A percentile compares a stretch with the other conserved stretches of the same genome.
These are phyloP conservation scores for Sitophilus oryzae DNA, from an alignment of 1,140 invertebrate genomes.

Conservation along the genomic window DNA sequence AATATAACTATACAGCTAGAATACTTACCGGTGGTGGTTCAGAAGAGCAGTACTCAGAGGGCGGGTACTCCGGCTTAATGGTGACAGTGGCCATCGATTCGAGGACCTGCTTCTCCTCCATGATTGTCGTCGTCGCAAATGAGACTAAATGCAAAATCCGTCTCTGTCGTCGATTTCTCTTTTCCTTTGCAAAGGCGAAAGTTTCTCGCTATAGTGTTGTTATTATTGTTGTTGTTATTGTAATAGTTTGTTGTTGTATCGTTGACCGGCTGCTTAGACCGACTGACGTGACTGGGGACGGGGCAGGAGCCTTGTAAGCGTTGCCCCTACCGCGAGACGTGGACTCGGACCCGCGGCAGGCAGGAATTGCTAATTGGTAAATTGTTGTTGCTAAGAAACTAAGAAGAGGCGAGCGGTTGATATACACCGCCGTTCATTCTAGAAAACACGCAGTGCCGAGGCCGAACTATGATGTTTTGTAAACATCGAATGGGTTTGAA, in stretches of 20 bases:
- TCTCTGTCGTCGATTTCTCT: not conserved
- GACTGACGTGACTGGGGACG: slow-evolving; percentile 21
- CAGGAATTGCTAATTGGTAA: slow-evolving; percentile 18
- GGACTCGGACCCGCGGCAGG: slow-evolving; percentile 7
- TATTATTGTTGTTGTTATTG: too few relatives aligned
- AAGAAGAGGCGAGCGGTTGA: not conserved
- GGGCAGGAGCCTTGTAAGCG: slow-evolving; percentile 28
- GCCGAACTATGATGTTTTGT: not conserved
- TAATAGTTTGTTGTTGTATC: too few relatives aligned
- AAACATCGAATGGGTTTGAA: too few relatives aligned
- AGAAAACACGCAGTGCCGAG: not conserved
- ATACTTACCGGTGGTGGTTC: slow-evolving; percentile 70
- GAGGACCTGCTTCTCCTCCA: slow-evolving; percentile 65
- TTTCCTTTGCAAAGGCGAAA: not conserved
- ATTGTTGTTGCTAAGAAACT: slow-evolving; percentile 17
- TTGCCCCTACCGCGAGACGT: slow-evolving; percentile 24
- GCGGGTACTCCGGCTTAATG: slow-evolving; percentile 70
- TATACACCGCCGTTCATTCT: too few relatives aligned
- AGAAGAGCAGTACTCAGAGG: slow-evolving; percentile 68
- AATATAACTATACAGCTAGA: too few relatives aligned
- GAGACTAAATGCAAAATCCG: not conserved
- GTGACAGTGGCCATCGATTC: slow-evolving; percentile 70
- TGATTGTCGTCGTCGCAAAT: too few relatives aligned
- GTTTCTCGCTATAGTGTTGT: slow-evolving; percentile 5
- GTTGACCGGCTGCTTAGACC: slow-evolving; percentile 28